Base-by-base conservation (phyloP, 2,888 invertebrate species). In the Aphodius granarius region DNA sequence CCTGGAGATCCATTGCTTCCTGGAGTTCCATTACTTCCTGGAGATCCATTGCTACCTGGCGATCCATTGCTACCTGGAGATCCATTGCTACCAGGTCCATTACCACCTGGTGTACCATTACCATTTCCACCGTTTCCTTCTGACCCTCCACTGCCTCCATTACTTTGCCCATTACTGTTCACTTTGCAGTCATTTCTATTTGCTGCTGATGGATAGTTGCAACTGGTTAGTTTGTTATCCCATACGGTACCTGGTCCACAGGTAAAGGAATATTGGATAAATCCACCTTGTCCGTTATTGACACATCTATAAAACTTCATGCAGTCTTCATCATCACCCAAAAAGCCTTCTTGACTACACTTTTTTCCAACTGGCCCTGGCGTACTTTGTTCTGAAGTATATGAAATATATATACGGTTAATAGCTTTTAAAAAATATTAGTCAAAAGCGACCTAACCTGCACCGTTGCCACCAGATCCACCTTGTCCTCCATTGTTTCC, bases 181-280 rank as follows among this genome's bases (percentile, higher is more conserved):
- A 94, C 92, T 63, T 89, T 85, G 78, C 95, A 89, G 93, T 75
- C 87, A 85, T 81, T 92, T 92, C 75, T 75, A 6, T 75, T 76
- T 70, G 79, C 78, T 89, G 20, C 90, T 88, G 91, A 91, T 65
- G 90, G 89, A 84, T 94, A 91, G 85, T 95, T 94, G 85, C 95
- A 95, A 66, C 92, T 90, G 84, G 90, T 88, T 78, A 91, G 86
- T 73, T 89, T 87, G 78, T 91, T 89, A 86, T 94, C 94, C 94
- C 95, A 95, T 22, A 93, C 92, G 3, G 95, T 95, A 72, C 94
- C 94, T 76, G 92, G 90, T 3, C 92, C 93, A 85, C 95, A 95
- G n/a, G 87, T 88, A 84, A 93, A 95, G 78, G 93, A 92, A 83
- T 93, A 92, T 86, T 90, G 64, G 15, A 73, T 75, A 63, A 74